Percentiles rank a stretch among this genome's conserved stretches.
Evolutionary conservation across 2,888 invertebrate genomes (phyloP).

Genomic region (Diploptera punctata): DNA sequence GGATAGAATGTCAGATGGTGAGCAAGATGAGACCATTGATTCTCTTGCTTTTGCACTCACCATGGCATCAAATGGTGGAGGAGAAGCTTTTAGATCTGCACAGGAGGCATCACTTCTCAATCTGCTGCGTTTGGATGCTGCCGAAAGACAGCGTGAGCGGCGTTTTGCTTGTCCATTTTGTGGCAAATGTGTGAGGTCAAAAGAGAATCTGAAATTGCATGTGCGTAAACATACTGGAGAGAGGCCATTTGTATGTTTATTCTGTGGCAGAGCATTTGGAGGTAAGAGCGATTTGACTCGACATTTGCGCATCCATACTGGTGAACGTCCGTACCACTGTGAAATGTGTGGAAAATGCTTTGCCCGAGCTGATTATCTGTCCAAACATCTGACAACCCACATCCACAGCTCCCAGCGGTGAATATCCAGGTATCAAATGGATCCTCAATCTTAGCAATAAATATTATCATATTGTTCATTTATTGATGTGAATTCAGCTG

Average conservation of each 20-base stretch:
- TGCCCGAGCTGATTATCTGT: slow-evolving; percentile 87
- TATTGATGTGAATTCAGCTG: background rate
- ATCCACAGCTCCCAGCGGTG: slow-evolving; percentile 63
- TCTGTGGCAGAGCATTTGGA: slow-evolving; percentile 87
- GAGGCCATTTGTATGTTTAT: slow-evolving; percentile 88
- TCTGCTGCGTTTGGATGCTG: slow-evolving; percentile 65
- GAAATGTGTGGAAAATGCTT: slow-evolving; percentile 93
- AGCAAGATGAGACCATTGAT: slow-evolving; percentile 78
- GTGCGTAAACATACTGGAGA: slow-evolving; percentile 88
- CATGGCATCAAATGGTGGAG: slow-evolving; percentile 48
- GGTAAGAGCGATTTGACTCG: slow-evolving; percentile 88
- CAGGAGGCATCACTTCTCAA: slow-evolving; percentile 68
- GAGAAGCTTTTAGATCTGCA: slow-evolving; percentile 44
- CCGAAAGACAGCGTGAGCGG: slow-evolving; percentile 70
- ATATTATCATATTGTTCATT: background rate
- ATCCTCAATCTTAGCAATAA: background rate
- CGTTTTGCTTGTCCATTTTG: slow-evolving; percentile 89
- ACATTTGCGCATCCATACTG: slow-evolving; percentile 87
- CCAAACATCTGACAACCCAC: slow-evolving; percentile 90
- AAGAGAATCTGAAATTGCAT: slow-evolving; percentile 87
- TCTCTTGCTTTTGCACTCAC: slow-evolving; percentile 60
- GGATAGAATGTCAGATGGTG: slow-evolving; percentile 58
- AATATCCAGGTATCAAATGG: slow-evolving; percentile 9
- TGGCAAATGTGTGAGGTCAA: slow-evolving; percentile 87
- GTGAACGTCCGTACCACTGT: slow-evolving; percentile 89